A percentile compares a stretch with the other conserved stretches of the same genome.
Evolutionary conservation across 2,888 invertebrate genomes (phyloP).

Genomic region (Lithophane ornitopus): DNA sequence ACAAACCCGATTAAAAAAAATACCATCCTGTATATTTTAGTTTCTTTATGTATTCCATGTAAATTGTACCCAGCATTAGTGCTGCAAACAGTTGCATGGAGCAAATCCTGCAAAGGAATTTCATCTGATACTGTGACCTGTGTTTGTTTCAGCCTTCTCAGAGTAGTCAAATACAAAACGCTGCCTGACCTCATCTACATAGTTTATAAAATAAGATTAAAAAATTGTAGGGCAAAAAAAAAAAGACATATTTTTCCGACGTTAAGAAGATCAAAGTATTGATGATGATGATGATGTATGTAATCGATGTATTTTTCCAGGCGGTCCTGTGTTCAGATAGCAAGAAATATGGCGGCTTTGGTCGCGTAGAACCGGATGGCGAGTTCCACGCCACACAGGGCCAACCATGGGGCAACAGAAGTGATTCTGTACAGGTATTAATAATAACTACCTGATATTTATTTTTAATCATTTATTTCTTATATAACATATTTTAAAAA

Average conservation of each 20-base stretch:
- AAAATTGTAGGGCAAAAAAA: background rate
- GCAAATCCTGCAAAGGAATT: background rate
- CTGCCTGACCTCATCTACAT: too few relatives aligned
- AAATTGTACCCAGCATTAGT: background rate
- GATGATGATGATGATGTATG: too few relatives aligned
- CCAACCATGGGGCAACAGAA: conserved; percentile 85
- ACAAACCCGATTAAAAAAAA: background rate
- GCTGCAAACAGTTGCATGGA: background rate
- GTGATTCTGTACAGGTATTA: conserved; percentile 90
- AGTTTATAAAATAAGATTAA: too few relatives aligned
- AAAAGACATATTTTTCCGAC: background rate
- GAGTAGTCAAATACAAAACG: too few relatives aligned
- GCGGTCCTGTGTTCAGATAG: conserved; percentile 86
- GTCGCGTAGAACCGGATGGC: conserved; percentile 83
- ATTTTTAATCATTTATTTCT: conserved; percentile 28
- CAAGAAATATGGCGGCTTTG: conserved; percentile 86
- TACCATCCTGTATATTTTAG: background rate
- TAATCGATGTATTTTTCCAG: conserved; percentile 66
- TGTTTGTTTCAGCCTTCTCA: too few relatives aligned
- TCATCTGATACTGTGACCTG: too few relatives aligned
- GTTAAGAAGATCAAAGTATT: background rate
- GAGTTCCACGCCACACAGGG: conserved; percentile 83
- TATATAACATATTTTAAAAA: conserved; percentile 19
- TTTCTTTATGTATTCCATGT: background rate
- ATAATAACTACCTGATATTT: background rate